phyloP scores from a whole-genome alignment of 2,888 invertebrate genomes.

The Tipula vernalis region DNA sequence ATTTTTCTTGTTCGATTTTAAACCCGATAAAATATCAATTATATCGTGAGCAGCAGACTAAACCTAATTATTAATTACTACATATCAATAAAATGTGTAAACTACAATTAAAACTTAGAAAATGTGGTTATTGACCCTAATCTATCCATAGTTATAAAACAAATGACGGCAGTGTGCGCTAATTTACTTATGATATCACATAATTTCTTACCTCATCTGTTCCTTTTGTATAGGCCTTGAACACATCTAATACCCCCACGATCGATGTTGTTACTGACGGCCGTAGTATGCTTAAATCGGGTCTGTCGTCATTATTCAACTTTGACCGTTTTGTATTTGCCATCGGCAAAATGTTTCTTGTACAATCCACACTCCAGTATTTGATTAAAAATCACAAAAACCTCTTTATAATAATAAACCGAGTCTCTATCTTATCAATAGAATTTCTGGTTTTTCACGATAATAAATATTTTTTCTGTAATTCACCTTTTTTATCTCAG shows the following conservation, averaged over 20 bases:
- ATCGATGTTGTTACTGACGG: slow-evolving; percentile 58
- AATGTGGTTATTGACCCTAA: neutral
- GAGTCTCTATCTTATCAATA: neutral
- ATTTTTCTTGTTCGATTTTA: neutral
- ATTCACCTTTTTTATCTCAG: neutral
- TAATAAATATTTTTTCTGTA: neutral
- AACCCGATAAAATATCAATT: neutral
- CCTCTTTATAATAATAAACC: neutral
- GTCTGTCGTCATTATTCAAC: neutral
- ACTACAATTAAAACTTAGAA: neutral
- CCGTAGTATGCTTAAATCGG: slow-evolving; percentile 43
- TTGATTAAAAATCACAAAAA: neutral
- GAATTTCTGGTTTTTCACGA: neutral
- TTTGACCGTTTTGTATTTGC: neutral
- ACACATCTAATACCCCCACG: slow-evolving; percentile 55
- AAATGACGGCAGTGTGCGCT: neutral
- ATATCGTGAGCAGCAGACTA: neutral
- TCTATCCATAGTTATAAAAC: neutral
- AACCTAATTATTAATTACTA: neutral
- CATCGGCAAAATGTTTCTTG: neutral
- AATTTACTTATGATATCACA: neutral
- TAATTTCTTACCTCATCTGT: slow-evolving; percentile 50
- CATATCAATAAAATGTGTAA: neutral
- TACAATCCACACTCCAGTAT: no score
- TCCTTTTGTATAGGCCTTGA: slow-evolving; percentile 58